phyloP scores from a whole-genome alignment of 1,140 invertebrate genomes.

The Sinonovacula constricta region DNA sequence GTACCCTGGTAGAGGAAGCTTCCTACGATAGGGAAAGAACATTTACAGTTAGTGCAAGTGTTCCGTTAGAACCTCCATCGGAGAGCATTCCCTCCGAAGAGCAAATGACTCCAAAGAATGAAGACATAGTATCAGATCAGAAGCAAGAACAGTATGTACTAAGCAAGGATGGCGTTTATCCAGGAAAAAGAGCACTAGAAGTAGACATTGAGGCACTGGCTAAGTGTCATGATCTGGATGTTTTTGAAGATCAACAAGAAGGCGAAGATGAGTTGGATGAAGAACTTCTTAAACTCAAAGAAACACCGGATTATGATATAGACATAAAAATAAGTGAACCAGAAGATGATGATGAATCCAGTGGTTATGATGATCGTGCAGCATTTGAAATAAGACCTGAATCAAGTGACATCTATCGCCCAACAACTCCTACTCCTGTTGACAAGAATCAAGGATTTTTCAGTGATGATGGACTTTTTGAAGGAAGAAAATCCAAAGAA shows the following conservation, averaged over 20 bases:
- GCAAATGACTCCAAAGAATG: not conserved
- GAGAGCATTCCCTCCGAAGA: slow-evolving; percentile 17
- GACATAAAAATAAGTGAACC: slow-evolving; percentile 27
- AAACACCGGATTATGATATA: slow-evolving; percentile 77
- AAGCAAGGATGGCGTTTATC: slow-evolving; percentile 61
- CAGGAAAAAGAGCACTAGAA: slow-evolving; percentile 68
- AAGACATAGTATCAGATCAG: slow-evolving; percentile 6
- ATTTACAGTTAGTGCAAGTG: no score
- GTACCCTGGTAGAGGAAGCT: slow-evolving; percentile 41
- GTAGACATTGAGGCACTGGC: slow-evolving; percentile 46
- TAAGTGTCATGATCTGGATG: slow-evolving; percentile 21
- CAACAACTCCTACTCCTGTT: slow-evolving; percentile 75
- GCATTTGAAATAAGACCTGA: slow-evolving; percentile 62
- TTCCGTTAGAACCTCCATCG: not conserved
- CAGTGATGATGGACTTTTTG: slow-evolving; percentile 49
- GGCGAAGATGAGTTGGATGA: slow-evolving; percentile 61
- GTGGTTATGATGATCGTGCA: slow-evolving; percentile 41
- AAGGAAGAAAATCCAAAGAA: not conserved
- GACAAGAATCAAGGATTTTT: slow-evolving; percentile 69
- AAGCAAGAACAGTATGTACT: slow-evolving; percentile 50
- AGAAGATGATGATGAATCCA: slow-evolving; percentile 5
- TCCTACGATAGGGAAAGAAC: slow-evolving; percentile 3
- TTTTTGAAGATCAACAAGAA: slow-evolving; percentile 10
- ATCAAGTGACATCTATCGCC: slow-evolving; percentile 73
- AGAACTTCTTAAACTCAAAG: slow-evolving; percentile 77